Base-by-base conservation (phyloP, 2,113 vertebrate species). In the Stegastes partitus region DNA sequence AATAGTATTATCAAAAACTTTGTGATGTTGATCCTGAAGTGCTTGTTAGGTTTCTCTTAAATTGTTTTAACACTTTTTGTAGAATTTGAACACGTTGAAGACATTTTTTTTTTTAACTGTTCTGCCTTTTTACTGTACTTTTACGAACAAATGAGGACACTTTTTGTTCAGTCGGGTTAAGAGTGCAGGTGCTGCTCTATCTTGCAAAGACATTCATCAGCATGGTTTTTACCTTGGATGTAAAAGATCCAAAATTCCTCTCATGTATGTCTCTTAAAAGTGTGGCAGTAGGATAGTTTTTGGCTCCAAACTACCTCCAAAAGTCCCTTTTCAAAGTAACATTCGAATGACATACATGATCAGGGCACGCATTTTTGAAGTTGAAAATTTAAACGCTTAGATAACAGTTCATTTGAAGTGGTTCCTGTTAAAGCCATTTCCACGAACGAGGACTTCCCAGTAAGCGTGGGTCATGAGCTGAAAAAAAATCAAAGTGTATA, bases 1-100 rank as follows among this genome's bases (percentile, higher is more conserved):
- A 16, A 47, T 34, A 71, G 56, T 68, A 31, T 57, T 39, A 39
- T 67, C 28, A 66, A 50, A n/a, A 55, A 26, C 9, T 65, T 34
- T 25, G 53, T 76, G 44, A 23, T 39, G 21, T 23, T 55, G 42
- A 53, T 14, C 10, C 39, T 11, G 37, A 31, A 50, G 19, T 9
- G 26, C 42, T 57, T 50, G 18, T 65, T 34, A 39, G 21, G 15
- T 54, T 51, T 45, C 4, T 18, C 47, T 53, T 15, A 26, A 23
- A 77, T 19, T 23, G 9, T 42, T 45, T 57, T 57, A 15, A 37
- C 2, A 7, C 26, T 59, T 58, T 64, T 58, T 61, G 34, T 50
- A 49, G 39, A 56, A 56, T 25, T 21, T 18, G 22, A n/a, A n/a
- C n/a, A n/a, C n/a, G n/a, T n/a, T n/a, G n/a, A n/a, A n/a, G 57